Evolutionary conservation across 1,140 invertebrate species (phyloP).

Genomic region (Oncopodura yosiiana): DNA sequence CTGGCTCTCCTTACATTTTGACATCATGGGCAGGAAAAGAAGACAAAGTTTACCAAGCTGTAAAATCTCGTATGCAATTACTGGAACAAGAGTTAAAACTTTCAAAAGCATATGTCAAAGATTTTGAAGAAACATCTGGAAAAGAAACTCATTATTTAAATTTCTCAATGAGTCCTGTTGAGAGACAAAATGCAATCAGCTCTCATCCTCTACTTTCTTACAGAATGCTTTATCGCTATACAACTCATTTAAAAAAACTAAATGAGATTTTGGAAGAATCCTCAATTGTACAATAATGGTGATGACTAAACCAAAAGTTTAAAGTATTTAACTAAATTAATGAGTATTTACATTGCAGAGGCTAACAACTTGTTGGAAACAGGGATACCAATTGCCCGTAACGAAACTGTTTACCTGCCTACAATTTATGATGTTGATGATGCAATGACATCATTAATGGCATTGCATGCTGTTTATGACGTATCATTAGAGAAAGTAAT

Average conservation of each 20-base stretch:
- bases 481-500: background rate
- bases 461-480: background rate
- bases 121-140: slow-evolving; percentile 6
- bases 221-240: background rate
- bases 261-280: background rate
- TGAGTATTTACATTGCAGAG: background rate
- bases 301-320: background rate
- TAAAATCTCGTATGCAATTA: background rate
- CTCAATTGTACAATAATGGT: background rate
- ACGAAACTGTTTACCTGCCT: background rate
- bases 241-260: background rate
- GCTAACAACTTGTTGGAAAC: background rate
- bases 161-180: too few relatives aligned
- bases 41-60: background rate
- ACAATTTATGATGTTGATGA: background rate
- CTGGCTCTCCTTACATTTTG: background rate
- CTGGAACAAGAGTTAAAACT: background rate
- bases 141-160: too few relatives aligned
- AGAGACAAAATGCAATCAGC: background rate
- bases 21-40: slow-evolving; percentile 4
- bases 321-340: background rate
- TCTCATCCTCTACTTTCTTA: background rate
- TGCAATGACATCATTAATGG: background rate
- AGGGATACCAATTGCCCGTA: background rate
- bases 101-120: background rate